Percentiles rank a stretch among this genome's conserved stretches.
These are phyloP conservation scores for Pygoscelis adeliae DNA, from an alignment of 2,113 vertebrate species.

Conservation along the genomic window DNA sequence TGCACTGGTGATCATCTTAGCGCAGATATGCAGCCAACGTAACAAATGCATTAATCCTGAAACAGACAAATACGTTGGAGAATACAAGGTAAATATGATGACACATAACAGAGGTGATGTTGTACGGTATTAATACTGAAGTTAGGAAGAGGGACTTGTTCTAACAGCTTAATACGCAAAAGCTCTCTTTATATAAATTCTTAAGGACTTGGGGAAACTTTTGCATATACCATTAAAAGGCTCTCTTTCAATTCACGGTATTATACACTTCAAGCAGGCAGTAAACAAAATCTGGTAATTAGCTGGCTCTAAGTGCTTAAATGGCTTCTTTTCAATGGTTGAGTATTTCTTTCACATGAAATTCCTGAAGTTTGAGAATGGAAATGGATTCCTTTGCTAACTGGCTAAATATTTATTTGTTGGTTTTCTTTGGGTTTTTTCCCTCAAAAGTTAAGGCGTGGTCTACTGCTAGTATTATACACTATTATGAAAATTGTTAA, in stretches of 20 bases:
- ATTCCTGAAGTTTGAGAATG: neutral
- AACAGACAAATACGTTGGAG: neutral
- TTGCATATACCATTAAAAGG: neutral
- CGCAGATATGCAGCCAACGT: neutral
- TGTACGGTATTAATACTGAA: neutral
- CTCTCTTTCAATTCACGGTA: neutral
- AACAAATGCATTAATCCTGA: neutral
- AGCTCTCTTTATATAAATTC: neutral
- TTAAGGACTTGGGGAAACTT: neutral
- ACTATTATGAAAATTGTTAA: neutral
- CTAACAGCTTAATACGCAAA: neutral
- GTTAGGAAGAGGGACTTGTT: neutral
- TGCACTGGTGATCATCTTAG: neutral
- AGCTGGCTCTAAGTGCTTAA: neutral
- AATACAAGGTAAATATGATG: neutral
- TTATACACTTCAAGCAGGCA: neutral
- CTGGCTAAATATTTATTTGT: neutral
- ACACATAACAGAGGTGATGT: neutral
- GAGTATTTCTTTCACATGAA: neutral
- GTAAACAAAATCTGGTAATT: conserved; percentile 1
- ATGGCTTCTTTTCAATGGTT: neutral
- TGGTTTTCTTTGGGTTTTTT: neutral
- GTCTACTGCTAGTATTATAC: neutral
- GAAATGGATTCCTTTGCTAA: neutral
- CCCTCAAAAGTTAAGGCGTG: neutral